Conservation (phyloP, 2,888 invertebrate species). For the Odontothrips loti region DNA sequence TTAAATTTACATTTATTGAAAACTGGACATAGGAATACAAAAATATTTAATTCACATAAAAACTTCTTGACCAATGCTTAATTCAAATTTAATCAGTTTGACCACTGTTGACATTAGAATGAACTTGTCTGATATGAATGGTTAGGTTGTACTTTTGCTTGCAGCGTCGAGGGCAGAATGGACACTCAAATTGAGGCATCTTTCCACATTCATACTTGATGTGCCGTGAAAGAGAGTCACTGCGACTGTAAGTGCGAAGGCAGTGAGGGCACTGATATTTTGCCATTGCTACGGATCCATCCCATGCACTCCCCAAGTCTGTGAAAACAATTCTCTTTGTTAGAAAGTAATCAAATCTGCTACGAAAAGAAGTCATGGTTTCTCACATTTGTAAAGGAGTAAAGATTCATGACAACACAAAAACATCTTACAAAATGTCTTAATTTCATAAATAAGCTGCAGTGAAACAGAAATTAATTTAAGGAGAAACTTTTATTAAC, state of each 20-base stretch:
- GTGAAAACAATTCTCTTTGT: conserved; percentile 30
- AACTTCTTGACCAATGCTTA: too few species aligned
- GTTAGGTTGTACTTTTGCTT: conserved; percentile 16
- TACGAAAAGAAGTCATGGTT: not conserved
- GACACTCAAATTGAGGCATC: conserved; percentile 45
- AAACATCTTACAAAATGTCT: too few species aligned
- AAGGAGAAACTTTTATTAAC: too few species aligned
- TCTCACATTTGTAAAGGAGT: not conserved
- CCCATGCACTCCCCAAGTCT: conserved; percentile 39
- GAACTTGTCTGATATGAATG: conserved; percentile 2
- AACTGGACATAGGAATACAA: not conserved
- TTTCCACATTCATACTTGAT: conserved; percentile 45
- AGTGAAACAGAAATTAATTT: too few species aligned
- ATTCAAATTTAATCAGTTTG: not conserved
- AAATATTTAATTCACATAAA: too few species aligned
- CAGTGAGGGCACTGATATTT: conserved; percentile 43
- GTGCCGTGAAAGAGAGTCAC: conserved; percentile 44
- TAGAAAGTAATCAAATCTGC: not conserved
- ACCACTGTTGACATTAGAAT: not conserved
- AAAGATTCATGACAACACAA: too few species aligned
- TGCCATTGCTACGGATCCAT: conserved; percentile 29
- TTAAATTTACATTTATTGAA: not conserved
- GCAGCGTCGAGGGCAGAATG: conserved; percentile 40
- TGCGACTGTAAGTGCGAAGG: conserved; percentile 44
- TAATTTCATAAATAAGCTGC: too few species aligned